Conservation (phyloP, 2,888 invertebrate genomes). For the Aporophyla lueneburgensis region DNA sequence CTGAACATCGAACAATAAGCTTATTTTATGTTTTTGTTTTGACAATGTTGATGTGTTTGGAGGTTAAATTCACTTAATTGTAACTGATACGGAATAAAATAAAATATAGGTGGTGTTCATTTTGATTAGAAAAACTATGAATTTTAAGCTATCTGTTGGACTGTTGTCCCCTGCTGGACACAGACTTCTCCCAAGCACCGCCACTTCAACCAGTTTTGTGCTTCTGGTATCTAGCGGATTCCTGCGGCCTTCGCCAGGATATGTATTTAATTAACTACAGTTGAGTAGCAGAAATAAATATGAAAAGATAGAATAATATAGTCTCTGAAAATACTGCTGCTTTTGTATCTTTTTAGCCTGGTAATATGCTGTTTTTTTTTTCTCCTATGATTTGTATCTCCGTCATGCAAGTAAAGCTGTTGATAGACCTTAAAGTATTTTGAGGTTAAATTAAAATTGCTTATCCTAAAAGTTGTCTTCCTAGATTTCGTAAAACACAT, state of each 20-base stretch:
- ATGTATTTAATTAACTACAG: not conserved
- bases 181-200: too few relatives aligned
- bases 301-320: not conserved
- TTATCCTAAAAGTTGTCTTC: not conserved
- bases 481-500: not conserved
- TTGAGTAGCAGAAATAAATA: not conserved
- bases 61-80: conserved; percentile 48
- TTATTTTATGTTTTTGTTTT: conserved; percentile 66
- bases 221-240: too few relatives aligned
- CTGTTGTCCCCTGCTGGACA: too few relatives aligned
- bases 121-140: not conserved
- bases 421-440: not conserved
- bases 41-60: conserved; percentile 44
- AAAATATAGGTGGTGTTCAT: conserved; percentile 30
- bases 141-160: not conserved
- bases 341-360: not conserved
- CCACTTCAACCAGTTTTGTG: too few relatives aligned
- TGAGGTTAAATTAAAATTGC: not conserved
- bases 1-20: conserved; percentile 35
- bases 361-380: not conserved
- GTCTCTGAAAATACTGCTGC: not conserved
- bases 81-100: conserved; percentile 22
- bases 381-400: not conserved
- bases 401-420: not conserved
- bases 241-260: too few relatives aligned